Evolutionary conservation across 2,113 vertebrate genomes (phyloP).

Genomic region (Dicrurus megarhynchus): DNA sequence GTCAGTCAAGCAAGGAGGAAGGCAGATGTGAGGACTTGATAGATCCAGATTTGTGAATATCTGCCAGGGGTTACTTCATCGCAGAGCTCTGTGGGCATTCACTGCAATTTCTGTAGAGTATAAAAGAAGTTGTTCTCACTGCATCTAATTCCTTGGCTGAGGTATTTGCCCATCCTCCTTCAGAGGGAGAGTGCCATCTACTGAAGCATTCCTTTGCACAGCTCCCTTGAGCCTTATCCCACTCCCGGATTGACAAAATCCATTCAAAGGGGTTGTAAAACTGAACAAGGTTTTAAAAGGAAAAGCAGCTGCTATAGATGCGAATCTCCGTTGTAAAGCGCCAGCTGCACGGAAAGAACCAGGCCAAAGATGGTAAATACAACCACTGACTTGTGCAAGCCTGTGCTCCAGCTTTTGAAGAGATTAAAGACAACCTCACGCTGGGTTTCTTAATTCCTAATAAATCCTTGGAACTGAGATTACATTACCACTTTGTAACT

Average conservation of each 20-base stretch:
- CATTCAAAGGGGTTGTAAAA: not conserved
- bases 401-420: not conserved
- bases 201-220: not conserved
- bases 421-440: not conserved
- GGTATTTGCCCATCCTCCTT: not conserved
- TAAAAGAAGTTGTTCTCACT: not conserved
- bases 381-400: not conserved
- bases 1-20: not conserved
- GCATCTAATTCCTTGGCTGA: not conserved
- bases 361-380: not conserved
- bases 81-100: not conserved
- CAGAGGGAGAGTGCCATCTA: conserved; percentile 63
- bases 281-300: not conserved
- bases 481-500: not conserved
- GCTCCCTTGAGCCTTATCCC: not conserved
- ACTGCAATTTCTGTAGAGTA: not conserved
- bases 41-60: not conserved
- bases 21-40: not conserved
- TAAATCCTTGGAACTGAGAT: not conserved
- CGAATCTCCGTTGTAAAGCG: not conserved
- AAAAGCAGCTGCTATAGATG: not conserved
- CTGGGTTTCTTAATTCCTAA: not conserved
- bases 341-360: not conserved
- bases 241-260: not conserved
- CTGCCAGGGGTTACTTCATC: not conserved